Evolutionary conservation across 2,113 vertebrate species (phyloP).

Genomic region (Manacus vitellinus): DNA sequence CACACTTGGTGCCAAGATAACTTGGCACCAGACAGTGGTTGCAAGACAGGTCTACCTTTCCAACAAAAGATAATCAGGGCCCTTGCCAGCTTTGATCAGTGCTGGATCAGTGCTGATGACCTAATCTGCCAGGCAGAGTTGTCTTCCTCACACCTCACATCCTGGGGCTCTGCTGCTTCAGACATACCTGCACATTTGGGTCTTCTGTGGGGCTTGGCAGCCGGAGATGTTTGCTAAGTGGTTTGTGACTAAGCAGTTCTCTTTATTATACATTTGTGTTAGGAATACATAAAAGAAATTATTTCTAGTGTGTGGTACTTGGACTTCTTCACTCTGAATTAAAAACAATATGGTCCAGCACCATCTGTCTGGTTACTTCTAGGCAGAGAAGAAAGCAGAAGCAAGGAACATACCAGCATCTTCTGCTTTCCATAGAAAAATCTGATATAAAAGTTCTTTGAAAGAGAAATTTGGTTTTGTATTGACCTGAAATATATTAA

Average conservation of each 20-base stretch:
- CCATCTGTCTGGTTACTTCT: neutral
- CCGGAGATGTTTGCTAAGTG: neutral
- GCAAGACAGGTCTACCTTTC: neutral
- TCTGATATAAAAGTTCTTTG: neutral
- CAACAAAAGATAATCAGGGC: neutral
- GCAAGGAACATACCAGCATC: neutral
- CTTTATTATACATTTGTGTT: neutral
- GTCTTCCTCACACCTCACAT: neutral
- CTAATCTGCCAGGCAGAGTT: neutral
- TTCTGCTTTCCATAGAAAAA: neutral
- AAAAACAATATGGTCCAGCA: neutral
- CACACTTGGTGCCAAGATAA: neutral
- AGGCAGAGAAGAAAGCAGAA: neutral
- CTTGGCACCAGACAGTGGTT: neutral
- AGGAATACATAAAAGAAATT: neutral
- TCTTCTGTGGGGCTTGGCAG: neutral
- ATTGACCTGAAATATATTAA: neutral
- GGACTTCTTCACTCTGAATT: neutral
- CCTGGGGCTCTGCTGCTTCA: neutral
- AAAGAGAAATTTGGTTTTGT: neutral
- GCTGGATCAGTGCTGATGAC: neutral
- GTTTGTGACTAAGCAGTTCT: neutral
- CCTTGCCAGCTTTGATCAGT: neutral
- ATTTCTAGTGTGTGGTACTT: neutral
- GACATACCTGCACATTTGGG: neutral